Evolutionary conservation across 2,888 invertebrate genomes (phyloP), one percentile per base, ranked within the genome.

Genomic region (Drosophila stalkeri): DNA sequence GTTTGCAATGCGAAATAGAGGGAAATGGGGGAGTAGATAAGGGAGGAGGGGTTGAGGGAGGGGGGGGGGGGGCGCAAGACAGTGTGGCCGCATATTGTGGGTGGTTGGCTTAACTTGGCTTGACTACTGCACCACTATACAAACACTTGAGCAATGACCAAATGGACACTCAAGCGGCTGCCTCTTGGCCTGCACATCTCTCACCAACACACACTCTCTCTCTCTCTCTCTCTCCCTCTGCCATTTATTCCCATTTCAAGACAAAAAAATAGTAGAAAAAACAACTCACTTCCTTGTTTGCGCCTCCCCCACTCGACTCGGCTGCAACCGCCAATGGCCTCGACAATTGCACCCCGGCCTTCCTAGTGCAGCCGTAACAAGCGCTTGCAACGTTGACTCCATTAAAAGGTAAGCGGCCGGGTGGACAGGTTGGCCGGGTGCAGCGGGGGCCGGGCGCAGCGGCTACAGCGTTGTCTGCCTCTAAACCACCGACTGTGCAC

Each of bases 251-350:
- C 31, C 49, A 18, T 49, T 49, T 8, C 8, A 33, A 33, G 11
- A 18, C 3, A 46, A 23, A 23, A 23, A 23, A 12, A 51, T 18
- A 18, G 64, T 54, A 31, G 6, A 79, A 37, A 72, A 61, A 79
- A 57, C 31, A 41, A 41, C 71, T 79, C 64, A 84, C 86, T 87
- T 84, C 83, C 88, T 85, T 82, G 82, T 84, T 85, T 80, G 87
- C 82, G 52, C 52, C 55, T 39, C 27, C 23, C 55, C 16, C 20
- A 14, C 23, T 6, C 33, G 49, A 33, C 49, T 31, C n/a, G 49
- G n/a, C 14, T 14, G 7, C 51, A 2, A n/a, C 63, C 41, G 60
- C 67, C 73, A 73, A 57, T 59, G 75, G 75, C 75, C 75, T 75
- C 75, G 64, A 75, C 69, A 69, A 47, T 49, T 23, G 31, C 33